These are phyloP conservation scores for Trogon surrucura DNA, from an alignment of 2,113 vertebrate species.

Conservation along the genomic window DNA sequence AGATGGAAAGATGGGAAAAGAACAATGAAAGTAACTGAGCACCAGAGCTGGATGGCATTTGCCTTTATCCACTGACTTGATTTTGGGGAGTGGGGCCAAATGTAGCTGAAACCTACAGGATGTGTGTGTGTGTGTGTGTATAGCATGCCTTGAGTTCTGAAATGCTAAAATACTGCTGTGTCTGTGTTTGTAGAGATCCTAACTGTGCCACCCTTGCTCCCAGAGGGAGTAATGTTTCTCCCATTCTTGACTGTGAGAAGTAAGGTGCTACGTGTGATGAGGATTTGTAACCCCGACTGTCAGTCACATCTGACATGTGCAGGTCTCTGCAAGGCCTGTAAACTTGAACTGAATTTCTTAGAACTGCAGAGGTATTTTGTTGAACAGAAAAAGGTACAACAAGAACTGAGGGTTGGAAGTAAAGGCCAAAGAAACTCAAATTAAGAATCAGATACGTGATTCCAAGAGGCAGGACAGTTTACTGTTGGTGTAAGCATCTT, in stretches of 20 bases:
- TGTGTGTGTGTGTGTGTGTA: neutral
- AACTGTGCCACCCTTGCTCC: neutral
- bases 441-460: neutral
- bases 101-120: neutral
- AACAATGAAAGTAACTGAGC: neutral
- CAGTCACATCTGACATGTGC: neutral
- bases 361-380: neutral
- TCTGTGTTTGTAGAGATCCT: neutral
- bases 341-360: neutral
- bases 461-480: neutral
- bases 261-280: neutral
- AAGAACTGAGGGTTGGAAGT: neutral
- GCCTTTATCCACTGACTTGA: neutral
- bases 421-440: neutral
- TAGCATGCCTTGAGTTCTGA: neutral
- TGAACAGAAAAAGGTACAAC: neutral
- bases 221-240: neutral
- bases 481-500: neutral
- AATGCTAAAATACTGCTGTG: neutral
- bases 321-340: neutral
- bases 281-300: neutral
- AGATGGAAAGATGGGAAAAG: neutral
- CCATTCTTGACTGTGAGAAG: neutral
- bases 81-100: neutral
- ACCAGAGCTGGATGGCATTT: neutral